Conservation (phyloP, 2,888 invertebrate genomes). For the Nineta flava region DNA sequence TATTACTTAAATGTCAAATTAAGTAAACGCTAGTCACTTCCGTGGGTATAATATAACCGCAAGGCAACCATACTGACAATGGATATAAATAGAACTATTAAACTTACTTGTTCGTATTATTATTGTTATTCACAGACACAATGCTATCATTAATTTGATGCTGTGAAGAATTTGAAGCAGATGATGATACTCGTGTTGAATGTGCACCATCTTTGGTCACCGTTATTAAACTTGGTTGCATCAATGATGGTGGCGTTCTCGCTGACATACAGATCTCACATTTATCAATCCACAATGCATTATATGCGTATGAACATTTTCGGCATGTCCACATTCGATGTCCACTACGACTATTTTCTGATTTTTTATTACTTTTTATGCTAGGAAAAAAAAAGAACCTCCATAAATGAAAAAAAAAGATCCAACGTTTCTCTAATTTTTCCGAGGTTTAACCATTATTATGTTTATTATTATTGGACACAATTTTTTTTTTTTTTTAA, state of each 20-base stretch:
- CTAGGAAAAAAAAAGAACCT: background rate
- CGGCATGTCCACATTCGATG: conserved; percentile 71
- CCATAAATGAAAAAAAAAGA: too few species aligned
- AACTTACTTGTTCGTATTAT: conserved; percentile 1
- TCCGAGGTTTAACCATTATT: background rate
- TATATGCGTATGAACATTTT: conserved; percentile 78
- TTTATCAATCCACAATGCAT: conserved; percentile 59
- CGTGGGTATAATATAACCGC: too few species aligned
- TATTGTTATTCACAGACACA: conserved; percentile 14
- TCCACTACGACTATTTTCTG: conserved; percentile 13
- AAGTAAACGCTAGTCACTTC: too few species aligned
- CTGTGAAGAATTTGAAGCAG: too few species aligned
- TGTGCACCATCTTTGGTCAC: conserved; percentile 36
- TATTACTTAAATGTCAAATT: too few species aligned
- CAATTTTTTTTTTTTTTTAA: too few species aligned
- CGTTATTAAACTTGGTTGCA: conserved; percentile 53
- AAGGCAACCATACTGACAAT: too few species aligned
- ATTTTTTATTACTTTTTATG: conserved; percentile 5
- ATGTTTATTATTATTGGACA: background rate
- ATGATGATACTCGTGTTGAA: conserved; percentile 19
- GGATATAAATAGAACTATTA: too few species aligned
- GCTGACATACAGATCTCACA: conserved; percentile 71
- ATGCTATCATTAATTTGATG: conserved; percentile 7
- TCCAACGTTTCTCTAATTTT: too few species aligned
- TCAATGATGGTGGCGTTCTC: conserved; percentile 40